Base-by-base conservation (phyloP, 2,113 vertebrate species). In the Oenanthe oenanthe region DNA sequence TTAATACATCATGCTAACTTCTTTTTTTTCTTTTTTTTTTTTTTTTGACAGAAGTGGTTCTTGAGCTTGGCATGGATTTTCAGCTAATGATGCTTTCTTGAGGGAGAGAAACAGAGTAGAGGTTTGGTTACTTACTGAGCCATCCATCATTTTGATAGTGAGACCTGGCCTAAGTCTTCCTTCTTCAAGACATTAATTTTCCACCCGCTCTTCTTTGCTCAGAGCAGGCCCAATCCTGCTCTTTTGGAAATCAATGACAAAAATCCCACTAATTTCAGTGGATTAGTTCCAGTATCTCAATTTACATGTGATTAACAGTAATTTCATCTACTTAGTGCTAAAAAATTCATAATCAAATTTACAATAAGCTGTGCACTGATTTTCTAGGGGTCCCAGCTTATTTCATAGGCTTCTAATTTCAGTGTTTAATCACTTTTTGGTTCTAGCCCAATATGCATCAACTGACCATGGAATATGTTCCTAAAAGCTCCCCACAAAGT, bases 281-380 rank as follows among this genome's bases (percentile, higher is more conserved):
- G 95, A 96, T 96, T 94, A 96, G 93, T 96, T 96, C 92, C 95
- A 95, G 90, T 92, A 75, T 92, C 91, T 96, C 85, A 95, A 88
- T 96, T 96, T 97, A 94, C 96, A 96, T 95, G 93, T 86, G 96
- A 95, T 97, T 97, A 96, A 88, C 93, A 90, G 93, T 92, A 95
- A 96, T 96, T 97, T 93, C 1, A 7, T 78, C 92, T 97, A 86
- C 88, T 96, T 94, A 96, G 85, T 67, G 70, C 57, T 95, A 92
- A 92, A 96, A 94, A 92, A 96, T 86, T 96, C 95, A 88, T 96
- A 97, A 96, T 95, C 93, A 94, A 96, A 97, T 97, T 96, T 96
- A 94, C 86, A 96, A 90, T 95, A 95, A 80, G 88, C 87, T 71
- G 51, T 71, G 67, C 76, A 73, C 73, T 60, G 84, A 79, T 92